A percentile compares a stretch with the other conserved stretches of the same genome.
These are phyloP conservation scores for Drosophila stalkeri DNA, from an alignment of 2,888 invertebrate species.

Conservation along the genomic window DNA sequence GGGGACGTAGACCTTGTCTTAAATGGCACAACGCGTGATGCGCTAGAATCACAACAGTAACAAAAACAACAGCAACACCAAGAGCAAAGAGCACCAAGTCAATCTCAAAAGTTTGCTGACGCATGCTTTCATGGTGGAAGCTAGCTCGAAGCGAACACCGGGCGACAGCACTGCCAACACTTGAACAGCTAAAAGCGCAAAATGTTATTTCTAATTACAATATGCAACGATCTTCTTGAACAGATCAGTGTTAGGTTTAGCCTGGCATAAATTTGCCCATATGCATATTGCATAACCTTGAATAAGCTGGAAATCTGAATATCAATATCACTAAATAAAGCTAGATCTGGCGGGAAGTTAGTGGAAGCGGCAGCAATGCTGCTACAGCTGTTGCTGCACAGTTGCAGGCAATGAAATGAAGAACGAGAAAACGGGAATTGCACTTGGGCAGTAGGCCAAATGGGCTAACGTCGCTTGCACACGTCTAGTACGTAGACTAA, in stretches of 20 bases:
- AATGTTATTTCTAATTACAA: neutral
- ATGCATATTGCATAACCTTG: neutral
- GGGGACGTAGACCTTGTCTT: conserved; percentile 60
- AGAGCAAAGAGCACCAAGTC: conserved; percentile 7
- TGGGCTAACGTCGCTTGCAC: neutral
- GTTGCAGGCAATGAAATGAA: conserved; percentile 30
- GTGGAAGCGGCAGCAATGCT: neutral
- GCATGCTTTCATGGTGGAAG: conserved; percentile 15
- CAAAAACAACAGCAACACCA: conserved; percentile 19
- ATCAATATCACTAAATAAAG: neutral
- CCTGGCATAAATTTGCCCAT: neutral
- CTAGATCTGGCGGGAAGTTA: neutral
- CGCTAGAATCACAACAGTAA: conserved; percentile 40
- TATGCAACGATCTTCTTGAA: too few relatives aligned
- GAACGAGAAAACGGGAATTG: conserved; percentile 29
- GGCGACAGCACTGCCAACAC: neutral
- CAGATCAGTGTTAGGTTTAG: neutral
- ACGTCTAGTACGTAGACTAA: neutral
- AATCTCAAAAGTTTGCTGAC: conserved; percentile 24
- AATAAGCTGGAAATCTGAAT: neutral
- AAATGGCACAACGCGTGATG: conserved; percentile 61
- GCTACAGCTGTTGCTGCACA: neutral
- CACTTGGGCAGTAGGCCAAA: conserved; percentile 50
- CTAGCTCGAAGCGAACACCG: conserved; percentile 31
- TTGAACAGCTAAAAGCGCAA: neutral